These are phyloP conservation scores for Hypomecis punctinalis DNA, from an alignment of 2,888 invertebrate species.

Conservation along the genomic window DNA sequence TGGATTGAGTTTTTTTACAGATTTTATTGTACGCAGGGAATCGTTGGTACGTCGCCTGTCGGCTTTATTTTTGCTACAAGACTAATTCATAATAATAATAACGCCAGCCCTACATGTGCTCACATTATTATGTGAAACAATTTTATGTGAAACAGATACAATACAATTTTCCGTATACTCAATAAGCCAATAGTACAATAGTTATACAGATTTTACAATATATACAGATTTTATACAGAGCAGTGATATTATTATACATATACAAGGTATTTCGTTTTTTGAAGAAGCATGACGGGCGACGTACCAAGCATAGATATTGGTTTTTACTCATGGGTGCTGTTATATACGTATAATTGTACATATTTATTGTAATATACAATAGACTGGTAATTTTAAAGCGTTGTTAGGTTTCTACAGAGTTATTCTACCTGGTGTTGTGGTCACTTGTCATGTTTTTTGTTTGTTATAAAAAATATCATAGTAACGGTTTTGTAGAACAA, in stretches of 20 bases:
- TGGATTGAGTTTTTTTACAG: conserved; percentile 82
- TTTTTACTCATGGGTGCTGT: conserved; percentile 82
- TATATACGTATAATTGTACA: conserved; percentile 73
- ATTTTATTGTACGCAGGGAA: conserved; percentile 75
- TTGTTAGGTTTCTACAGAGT: conserved; percentile 84
- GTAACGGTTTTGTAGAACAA: too few species aligned
- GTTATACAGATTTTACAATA: conserved; percentile 66
- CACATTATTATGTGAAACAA: background rate
- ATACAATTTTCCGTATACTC: conserved; percentile 56
- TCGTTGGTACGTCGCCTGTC: conserved; percentile 66
- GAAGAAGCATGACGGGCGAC: conserved; percentile 70
- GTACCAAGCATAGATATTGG: conserved; percentile 60
- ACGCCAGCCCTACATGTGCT: too few species aligned
- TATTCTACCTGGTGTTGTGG: conserved; percentile 66
- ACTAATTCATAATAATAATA: conserved; percentile 35
- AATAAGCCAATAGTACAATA: conserved; percentile 64
- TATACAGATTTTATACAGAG: conserved; percentile 69
- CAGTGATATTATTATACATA: conserved; percentile 73
- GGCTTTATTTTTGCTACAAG: conserved; percentile 79
- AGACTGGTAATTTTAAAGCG: conserved; percentile 83
- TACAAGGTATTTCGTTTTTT: conserved; percentile 54
- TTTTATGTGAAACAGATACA: conserved; percentile 69
- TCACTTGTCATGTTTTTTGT: conserved; percentile 44
- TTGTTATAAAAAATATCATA: background rate
- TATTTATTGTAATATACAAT: conserved; percentile 84